Conservation (phyloP, 2,888 invertebrate species). For the Candidula unifasciata region DNA sequence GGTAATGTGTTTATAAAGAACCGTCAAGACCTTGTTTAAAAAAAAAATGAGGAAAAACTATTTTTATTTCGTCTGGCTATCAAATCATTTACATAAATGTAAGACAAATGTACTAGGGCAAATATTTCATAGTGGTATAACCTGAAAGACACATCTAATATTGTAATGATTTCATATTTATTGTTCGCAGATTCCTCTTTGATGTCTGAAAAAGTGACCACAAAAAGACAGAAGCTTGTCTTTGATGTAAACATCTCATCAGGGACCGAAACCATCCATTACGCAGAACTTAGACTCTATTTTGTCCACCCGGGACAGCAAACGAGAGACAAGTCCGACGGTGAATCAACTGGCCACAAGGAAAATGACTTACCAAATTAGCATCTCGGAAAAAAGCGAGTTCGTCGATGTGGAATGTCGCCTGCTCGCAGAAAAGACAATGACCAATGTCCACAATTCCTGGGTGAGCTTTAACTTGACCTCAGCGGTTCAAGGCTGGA, state of each 20-base stretch:
- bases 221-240: not conserved
- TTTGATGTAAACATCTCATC: not conserved
- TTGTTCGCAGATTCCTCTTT: not conserved
- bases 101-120: too few relatives aligned
- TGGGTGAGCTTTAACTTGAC: constrained; percentile 41
- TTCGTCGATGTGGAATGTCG: not conserved
- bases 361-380: not conserved
- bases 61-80: too few relatives aligned
- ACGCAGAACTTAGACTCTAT: constrained; percentile 30
- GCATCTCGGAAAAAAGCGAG: not conserved
- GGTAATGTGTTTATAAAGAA: too few relatives aligned
- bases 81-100: too few relatives aligned
- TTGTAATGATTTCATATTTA: not conserved
- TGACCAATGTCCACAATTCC: not conserved
- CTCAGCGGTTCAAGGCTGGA: not conserved
- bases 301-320: not conserved
- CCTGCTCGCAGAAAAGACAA: not conserved
- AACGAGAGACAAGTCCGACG: too few relatives aligned
- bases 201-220: not conserved
- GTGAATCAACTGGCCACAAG: not conserved
- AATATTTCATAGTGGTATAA: too few relatives aligned
- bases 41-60: too few relatives aligned
- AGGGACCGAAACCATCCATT: constrained; percentile 10
- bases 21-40: too few relatives aligned
- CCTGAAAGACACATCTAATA: not conserved